A percentile compares a stretch with the other conserved stretches of the same genome.
These are phyloP conservation scores for Coptodon rendalli DNA, from an alignment of 2,113 vertebrate species.

Conservation along the genomic window DNA sequence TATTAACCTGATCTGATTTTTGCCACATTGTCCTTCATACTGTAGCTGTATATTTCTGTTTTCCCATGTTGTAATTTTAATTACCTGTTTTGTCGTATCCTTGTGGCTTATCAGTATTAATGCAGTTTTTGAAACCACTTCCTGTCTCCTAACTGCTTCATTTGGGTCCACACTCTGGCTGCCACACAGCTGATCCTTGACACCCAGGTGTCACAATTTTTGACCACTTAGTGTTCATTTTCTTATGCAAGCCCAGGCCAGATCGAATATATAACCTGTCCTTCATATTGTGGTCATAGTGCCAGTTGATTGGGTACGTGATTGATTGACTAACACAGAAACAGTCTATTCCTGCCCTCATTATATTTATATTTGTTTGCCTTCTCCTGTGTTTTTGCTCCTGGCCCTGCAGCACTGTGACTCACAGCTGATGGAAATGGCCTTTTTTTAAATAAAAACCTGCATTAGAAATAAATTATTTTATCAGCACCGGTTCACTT, in stretches of 20 bases:
- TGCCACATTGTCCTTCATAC: neutral
- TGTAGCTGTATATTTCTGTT: neutral
- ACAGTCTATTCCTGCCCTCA: neutral
- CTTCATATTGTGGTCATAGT: neutral
- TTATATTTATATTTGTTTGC: neutral
- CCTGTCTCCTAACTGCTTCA: neutral
- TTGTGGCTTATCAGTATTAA: neutral
- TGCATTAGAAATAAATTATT: slow-evolving; percentile 2
- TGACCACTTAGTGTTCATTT: neutral
- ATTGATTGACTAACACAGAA: neutral
- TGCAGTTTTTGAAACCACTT: neutral
- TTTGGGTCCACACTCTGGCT: neutral
- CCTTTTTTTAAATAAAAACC: slow-evolving; percentile 21
- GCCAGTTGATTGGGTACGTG: neutral
- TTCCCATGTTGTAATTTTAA: neutral
- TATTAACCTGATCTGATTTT: neutral
- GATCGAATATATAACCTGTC: neutral
- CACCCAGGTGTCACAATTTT: neutral
- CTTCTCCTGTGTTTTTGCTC: neutral
- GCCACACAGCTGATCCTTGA: neutral
- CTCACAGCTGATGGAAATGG: neutral
- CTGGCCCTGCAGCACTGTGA: neutral
- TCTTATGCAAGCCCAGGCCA: neutral
- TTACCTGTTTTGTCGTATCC: neutral
- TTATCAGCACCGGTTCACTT: neutral